A percentile compares a stretch with the other conserved stretches of the same genome.
Conservation (phyloP, 1,140 invertebrate genomes). For the Cyrtorhinus lividipennis region DNA sequence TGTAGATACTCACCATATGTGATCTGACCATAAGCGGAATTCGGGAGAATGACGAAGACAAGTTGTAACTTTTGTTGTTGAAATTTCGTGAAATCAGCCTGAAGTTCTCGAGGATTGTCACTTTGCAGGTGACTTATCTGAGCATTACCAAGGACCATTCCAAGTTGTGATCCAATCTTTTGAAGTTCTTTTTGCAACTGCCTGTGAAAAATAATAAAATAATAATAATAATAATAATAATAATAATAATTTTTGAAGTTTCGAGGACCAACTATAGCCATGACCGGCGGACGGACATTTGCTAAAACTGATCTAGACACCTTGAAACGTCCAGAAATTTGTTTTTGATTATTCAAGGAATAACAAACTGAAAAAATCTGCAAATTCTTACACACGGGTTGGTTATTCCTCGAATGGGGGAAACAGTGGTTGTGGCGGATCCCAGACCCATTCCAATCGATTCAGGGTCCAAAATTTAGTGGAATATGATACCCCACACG, state of each 20-base stretch:
- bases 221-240: neutral
- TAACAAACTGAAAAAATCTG: too few species aligned
- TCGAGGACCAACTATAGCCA: neutral
- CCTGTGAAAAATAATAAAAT: too few species aligned
- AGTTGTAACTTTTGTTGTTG: constrained; percentile 25
- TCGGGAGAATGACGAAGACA: constrained; percentile 40
- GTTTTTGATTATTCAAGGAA: too few species aligned
- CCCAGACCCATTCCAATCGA: too few species aligned
- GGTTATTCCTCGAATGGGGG: too few species aligned
- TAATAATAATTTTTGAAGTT: neutral
- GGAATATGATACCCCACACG: too few species aligned
- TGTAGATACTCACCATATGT: constrained; percentile 35
- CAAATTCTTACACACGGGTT: too few species aligned
- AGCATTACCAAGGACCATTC: constrained; percentile 5
- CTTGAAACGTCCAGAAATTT: too few species aligned
- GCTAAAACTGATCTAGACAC: neutral
- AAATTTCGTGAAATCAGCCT: constrained; percentile 7
- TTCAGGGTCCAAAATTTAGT: too few species aligned
- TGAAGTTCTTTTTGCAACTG: neutral
- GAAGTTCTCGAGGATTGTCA: neutral
- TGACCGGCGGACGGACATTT: neutral
- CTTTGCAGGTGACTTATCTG: neutral
- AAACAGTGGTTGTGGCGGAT: too few species aligned
- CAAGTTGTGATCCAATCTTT: constrained; percentile 3
- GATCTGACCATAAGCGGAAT: constrained; percentile 26